Evolutionary conservation across 2,113 vertebrate species (phyloP), one percentile per base, ranked within the genome.

Genomic region (Ascaphus truei): DNA sequence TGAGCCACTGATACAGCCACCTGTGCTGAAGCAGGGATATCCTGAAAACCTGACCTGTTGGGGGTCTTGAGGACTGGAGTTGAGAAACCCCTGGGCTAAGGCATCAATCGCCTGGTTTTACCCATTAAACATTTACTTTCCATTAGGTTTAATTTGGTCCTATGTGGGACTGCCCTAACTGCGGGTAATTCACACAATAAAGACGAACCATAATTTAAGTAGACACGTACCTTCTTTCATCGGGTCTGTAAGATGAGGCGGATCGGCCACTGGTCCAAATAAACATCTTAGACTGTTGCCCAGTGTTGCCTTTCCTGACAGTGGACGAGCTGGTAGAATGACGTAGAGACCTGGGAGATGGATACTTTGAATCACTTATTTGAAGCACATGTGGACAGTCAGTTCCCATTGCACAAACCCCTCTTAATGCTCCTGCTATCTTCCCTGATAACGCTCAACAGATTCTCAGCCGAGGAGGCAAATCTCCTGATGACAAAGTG

Each of bases 201-300:
- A n/a, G n/a, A n/a, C n/a, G n/a, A n/a, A n/a, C n/a, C n/a, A n/a
- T n/a, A n/a, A 5, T 5, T 16, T 20, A 41, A 22, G 23, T 34
- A 36, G 59, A 15, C 1, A 2, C 78, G 83, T 92, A 98, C 94
- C 94, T 95, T 84, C 91, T 94, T 75, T 95, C 92, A 77, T 89
- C 88, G 1, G 89, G 89, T 68, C 87, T 89, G 80, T 87, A 80
- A 73, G 86, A 81, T 75, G 89, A 81, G 76, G 75, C 81, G 80
- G 88, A 88, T 77, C 95, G 88, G 80, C 87, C 88, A 72, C 93
- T 93, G 74, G 94, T 93, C 87, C 95, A 92, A 84, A 96, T 93
- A 86, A 97, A 95, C 94, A 96, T 97, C 82, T 90, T 94, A 88
- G 87, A 84, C 62, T 85, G 79, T 77, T 82, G 77, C 61, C 80